Percentiles rank a stretch among this genome's conserved stretches.
These are phyloP conservation scores for Phyllotreta striolata DNA, from an alignment of 2,888 invertebrate species.

Conservation along the genomic window DNA sequence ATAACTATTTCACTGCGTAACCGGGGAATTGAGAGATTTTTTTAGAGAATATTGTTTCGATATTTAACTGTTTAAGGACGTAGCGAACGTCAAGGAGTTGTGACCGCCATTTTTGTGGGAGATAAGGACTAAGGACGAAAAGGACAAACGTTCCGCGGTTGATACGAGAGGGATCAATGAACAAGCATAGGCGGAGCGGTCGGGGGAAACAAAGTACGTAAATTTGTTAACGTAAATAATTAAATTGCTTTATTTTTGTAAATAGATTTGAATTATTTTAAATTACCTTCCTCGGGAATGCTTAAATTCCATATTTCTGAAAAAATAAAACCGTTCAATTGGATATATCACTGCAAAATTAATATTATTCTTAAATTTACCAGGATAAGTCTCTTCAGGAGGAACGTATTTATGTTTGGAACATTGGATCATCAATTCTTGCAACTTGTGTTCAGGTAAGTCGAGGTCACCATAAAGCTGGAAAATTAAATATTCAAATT, in stretches of 20 bases:
- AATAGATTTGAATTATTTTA: constrained; percentile 1
- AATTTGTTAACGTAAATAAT: too few species aligned
- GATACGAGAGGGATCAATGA: constrained; percentile 49
- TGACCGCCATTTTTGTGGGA: constrained; percentile 48
- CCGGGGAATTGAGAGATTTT: constrained; percentile 27
- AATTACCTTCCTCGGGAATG: constrained; percentile 24
- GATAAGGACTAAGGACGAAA: constrained; percentile 34
- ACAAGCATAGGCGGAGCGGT: constrained; percentile 36
- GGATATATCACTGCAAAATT: not conserved
- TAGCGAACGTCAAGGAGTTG: constrained; percentile 33
- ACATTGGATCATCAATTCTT: constrained; percentile 60
- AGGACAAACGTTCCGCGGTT: constrained; percentile 28
- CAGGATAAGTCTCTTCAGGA: constrained; percentile 48
- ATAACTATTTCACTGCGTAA: constrained; percentile 48
- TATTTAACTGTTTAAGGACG: constrained; percentile 13
- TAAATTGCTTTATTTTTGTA: constrained; percentile 23
- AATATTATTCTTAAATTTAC: constrained; percentile 35
- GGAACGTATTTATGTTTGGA: constrained; percentile 62
- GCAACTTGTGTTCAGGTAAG: constrained; percentile 57
- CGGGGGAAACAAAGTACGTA: not conserved
- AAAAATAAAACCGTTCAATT: constrained; percentile 21
- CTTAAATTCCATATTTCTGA: constrained; percentile 47
- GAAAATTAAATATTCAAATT: constrained; percentile 24
- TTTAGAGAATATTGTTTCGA: too few species aligned
- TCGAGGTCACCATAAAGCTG: constrained; percentile 49